A percentile compares a stretch with the other conserved stretches of the same genome.
phyloP scores from a whole-genome alignment of 1,140 invertebrate species.

The Cydia fagiglandana region DNA sequence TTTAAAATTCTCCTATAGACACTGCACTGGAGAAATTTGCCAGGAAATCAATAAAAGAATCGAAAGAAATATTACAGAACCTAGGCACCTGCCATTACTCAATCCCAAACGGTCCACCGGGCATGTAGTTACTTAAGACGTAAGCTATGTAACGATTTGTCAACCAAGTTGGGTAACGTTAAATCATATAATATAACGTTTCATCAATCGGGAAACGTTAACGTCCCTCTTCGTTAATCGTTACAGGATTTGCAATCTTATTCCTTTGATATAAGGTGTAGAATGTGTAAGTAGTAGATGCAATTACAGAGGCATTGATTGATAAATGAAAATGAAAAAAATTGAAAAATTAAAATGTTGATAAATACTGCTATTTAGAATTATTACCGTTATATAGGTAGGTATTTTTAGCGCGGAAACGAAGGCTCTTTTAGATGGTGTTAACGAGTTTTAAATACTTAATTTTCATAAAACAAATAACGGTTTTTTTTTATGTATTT shows the following conservation, averaged over 20 bases:
- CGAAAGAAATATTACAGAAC: neutral
- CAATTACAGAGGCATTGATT: neutral
- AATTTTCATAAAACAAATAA: no score
- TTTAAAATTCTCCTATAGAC: no score
- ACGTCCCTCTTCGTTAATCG: neutral
- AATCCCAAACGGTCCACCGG: neutral
- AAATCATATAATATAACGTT: constrained; percentile 9
- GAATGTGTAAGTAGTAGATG: neutral
- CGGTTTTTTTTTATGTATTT: no score
- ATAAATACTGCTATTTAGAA: no score
- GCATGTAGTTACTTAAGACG: neutral
- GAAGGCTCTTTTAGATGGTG: no score
- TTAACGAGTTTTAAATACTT: no score
- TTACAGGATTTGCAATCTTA: neutral
- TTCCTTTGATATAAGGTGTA: neutral
- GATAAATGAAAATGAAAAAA: no score
- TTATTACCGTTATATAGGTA: no score
- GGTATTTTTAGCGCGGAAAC: no score
- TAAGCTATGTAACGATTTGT: constrained; percentile 1
- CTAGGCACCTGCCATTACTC: neutral
- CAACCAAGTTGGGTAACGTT: neutral
- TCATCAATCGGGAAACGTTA: neutral
- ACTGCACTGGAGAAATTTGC: no score
- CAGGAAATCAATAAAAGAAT: neutral
- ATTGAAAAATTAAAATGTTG: no score